Evolutionary conservation across 2,113 vertebrate genomes (phyloP).

Genomic region (Sylvilagus bachmani): DNA sequence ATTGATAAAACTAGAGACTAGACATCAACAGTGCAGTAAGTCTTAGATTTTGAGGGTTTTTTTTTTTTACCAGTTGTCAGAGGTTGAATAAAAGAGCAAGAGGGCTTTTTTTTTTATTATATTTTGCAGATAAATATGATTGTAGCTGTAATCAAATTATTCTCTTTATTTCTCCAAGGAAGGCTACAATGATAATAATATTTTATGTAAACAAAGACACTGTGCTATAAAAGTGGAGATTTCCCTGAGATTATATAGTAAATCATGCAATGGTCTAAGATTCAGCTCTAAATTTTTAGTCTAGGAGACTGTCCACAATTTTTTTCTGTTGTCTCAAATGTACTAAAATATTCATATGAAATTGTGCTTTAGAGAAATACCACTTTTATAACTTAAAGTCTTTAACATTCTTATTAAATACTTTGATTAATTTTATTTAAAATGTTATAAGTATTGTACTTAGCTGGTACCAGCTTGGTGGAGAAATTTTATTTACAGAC

Average conservation of each 20-base stretch:
- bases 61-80: neutral
- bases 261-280: neutral
- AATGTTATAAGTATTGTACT: neutral
- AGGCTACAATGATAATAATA: neutral
- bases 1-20: too few relatives aligned
- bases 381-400: constrained; percentile 19
- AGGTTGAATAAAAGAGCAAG: neutral
- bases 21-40: neutral
- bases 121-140: neutral
- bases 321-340: neutral
- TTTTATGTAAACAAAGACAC: neutral
- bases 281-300: neutral
- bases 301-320: neutral
- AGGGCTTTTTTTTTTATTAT: neutral
- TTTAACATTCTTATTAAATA: neutral
- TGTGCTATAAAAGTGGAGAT: neutral
- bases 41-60: neutral
- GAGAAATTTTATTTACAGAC: neutral
- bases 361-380: neutral
- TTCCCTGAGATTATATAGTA: neutral
- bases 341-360: neutral
- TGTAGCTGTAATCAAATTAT: neutral
- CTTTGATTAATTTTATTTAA: neutral
- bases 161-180: neutral
- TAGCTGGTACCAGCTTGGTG: neutral